Evolutionary conservation across 2,797 vertebrate genomes (phyloP), one percentile per base, ranked within the genome.

Genomic region (Acrossocheilus wenchowensis): DNA sequence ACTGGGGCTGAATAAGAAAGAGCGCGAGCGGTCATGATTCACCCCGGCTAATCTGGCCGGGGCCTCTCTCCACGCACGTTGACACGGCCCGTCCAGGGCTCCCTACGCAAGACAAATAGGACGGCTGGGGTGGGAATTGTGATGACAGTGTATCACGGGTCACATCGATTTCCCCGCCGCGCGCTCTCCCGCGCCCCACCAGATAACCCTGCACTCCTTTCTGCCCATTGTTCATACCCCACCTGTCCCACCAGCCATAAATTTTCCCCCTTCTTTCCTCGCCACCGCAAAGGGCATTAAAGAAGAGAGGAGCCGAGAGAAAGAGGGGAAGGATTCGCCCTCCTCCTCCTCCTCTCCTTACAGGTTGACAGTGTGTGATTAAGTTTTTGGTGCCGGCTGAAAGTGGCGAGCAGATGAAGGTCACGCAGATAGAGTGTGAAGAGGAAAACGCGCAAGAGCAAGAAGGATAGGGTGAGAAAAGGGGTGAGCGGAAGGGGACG

Each of bases 11-110:
- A 66, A 73, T 78, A 54, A 78, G 45, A 86, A 39, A 62, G 36
- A 79, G 72, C 21, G 64, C 8, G 21, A 85, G 84, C 78, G 60
- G 79, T 83, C 92, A 96, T 97, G 95, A 97, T 96, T 96, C 96
- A 96, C 96, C 95, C 93, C 93, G 95, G 96, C 96, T 97, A 96
- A 97, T 97, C 96, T 96, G 94, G 93, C 95, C 94, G 92, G 92
- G 95, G 95, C 95, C 95, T 95, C 94, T 95, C 77, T 62, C 50
- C 11, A n/a, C 50, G n/a, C 72, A 54, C 66, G 71, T 73, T 69
- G 86, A 85, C 88, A 79, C 2, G 36, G 66, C 50, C 88, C 83
- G 94, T 95, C 95, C 94, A 92, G 95, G 92, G 93, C 94, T 94
- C 95, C 86, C 89, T 89, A 91, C 90, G 88, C 94, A 97, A 97